Percentiles rank a stretch among this genome's conserved stretches.
Conservation (phyloP, 2,113 vertebrate genomes). For the Herpailurus yagouaroundi region DNA sequence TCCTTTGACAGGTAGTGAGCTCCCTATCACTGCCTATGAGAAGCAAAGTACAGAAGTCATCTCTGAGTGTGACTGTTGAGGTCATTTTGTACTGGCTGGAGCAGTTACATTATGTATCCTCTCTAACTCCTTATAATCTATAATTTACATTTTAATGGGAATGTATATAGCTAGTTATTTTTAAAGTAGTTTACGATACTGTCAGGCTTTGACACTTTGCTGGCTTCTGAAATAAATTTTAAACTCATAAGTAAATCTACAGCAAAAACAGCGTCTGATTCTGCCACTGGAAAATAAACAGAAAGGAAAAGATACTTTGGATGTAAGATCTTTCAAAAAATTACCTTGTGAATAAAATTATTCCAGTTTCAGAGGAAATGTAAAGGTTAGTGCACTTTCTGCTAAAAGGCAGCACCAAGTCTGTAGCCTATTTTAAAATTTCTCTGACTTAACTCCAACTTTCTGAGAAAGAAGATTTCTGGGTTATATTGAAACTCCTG, state of each 20-base stretch:
- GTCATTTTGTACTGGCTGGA: not conserved
- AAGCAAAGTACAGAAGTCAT: not conserved
- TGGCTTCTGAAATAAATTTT: conserved; percentile 7
- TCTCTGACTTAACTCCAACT: not conserved
- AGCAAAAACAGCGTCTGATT: not conserved
- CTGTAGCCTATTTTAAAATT: not conserved
- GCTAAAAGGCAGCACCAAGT: not conserved
- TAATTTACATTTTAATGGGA: not conserved
- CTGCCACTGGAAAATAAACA: not conserved
- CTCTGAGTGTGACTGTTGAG: not conserved
- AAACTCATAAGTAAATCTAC: not conserved
- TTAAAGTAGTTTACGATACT: not conserved
- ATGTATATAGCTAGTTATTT: not conserved
- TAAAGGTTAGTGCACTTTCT: conserved; percentile 5
- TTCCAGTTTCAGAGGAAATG: not conserved
- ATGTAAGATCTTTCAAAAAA: not conserved
- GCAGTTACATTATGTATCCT: not conserved
- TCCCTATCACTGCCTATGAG: not conserved
- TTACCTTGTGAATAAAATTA: not conserved
- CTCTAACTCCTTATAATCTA: not conserved
- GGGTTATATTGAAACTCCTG: not conserved
- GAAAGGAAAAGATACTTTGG: not conserved
- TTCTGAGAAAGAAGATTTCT: conserved; percentile 28
- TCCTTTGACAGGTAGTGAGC: not conserved
- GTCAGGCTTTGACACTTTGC: not conserved